Evolutionary conservation across 2,888 invertebrate species (phyloP).

Genomic region (Trypoxylon attenuatum): DNA sequence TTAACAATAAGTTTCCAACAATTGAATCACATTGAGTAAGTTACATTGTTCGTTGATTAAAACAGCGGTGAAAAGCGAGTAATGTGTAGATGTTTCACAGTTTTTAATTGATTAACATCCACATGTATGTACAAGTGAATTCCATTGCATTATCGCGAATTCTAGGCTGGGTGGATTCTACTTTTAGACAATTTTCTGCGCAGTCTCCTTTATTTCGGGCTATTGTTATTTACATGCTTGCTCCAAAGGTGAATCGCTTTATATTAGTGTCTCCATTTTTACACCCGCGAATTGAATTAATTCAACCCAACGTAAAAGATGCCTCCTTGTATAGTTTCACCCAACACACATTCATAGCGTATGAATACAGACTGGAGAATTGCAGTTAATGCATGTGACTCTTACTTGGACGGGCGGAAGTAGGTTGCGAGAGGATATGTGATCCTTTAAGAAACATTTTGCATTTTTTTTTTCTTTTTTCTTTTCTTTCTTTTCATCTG

Average conservation of each 20-base stretch:
- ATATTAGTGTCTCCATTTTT: slow-evolving; percentile 62
- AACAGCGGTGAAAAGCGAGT: too few species aligned
- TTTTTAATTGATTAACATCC: too few species aligned
- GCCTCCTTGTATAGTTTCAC: slow-evolving; percentile 60
- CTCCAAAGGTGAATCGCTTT: slow-evolving; percentile 61
- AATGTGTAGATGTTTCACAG: too few species aligned
- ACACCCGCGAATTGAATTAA: slow-evolving; percentile 59
- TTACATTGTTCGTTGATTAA: too few species aligned
- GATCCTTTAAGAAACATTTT: slow-evolving; percentile 1
- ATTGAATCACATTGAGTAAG: too few species aligned
- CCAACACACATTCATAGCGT: slow-evolving; percentile 50
- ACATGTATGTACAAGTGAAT: too few species aligned
- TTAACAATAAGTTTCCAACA: too few species aligned
- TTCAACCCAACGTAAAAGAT: slow-evolving; percentile 66
- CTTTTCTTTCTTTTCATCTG: too few species aligned
- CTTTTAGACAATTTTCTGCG: slow-evolving; percentile 31
- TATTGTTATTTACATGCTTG: slow-evolving; percentile 73
- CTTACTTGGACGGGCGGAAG: too few species aligned
- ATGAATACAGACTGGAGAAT: slow-evolving; percentile 18
- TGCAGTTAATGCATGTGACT: slow-evolving; percentile 5
- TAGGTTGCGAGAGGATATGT: not conserved
- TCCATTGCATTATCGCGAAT: too few species aligned
- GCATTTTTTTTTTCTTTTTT: slow-evolving; percentile 1
- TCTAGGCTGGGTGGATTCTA: not conserved
- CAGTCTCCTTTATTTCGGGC: slow-evolving; percentile 52